Conservation (phyloP, 2,797 vertebrate species). For the Poeciliopsis paucimaculata region DNA sequence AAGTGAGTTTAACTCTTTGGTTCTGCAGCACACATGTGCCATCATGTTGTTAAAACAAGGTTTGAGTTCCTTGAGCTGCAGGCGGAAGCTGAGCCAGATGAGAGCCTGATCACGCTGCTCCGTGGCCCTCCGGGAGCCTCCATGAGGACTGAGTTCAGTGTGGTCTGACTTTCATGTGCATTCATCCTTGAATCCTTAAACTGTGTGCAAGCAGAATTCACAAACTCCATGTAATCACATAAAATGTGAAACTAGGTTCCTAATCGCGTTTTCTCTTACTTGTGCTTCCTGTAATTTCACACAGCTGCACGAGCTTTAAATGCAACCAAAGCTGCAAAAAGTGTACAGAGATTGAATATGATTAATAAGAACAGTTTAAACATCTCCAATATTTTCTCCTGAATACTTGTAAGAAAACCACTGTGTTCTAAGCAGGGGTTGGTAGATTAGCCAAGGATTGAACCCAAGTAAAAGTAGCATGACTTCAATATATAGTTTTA, state of each 20-base stretch:
- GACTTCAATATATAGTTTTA: neutral
- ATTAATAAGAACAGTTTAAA: slow-evolving; percentile 11
- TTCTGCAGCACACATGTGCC: slow-evolving; percentile 28
- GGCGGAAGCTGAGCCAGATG: slow-evolving; percentile 60
- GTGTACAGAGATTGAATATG: neutral
- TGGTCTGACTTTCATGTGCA: slow-evolving; percentile 40
- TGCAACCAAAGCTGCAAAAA: slow-evolving; percentile 3
- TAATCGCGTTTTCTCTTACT: slow-evolving; percentile 9
- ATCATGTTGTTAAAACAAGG: slow-evolving; percentile 32
- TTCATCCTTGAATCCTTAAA: slow-evolving; percentile 26
- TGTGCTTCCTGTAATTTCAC: slow-evolving; percentile 7
- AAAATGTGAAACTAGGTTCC: slow-evolving; percentile 35
- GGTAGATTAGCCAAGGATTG: neutral
- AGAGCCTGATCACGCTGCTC: slow-evolving; percentile 50
- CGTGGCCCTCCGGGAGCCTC: slow-evolving; percentile 34
- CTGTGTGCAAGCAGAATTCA: slow-evolving; percentile 4
- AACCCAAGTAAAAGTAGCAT: neutral
- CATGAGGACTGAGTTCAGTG: slow-evolving; percentile 38
- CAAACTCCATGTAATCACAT: slow-evolving; percentile 7
- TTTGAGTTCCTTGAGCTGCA: slow-evolving; percentile 45
- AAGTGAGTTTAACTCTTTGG: slow-evolving; percentile 42
- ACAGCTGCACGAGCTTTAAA: slow-evolving; percentile 18
- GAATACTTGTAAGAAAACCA: neutral
- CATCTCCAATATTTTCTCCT: slow-evolving; percentile 8
- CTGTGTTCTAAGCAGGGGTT: neutral